Conservation (phyloP, 2,888 invertebrate species). For the Cosmorhoe ocellata region DNA sequence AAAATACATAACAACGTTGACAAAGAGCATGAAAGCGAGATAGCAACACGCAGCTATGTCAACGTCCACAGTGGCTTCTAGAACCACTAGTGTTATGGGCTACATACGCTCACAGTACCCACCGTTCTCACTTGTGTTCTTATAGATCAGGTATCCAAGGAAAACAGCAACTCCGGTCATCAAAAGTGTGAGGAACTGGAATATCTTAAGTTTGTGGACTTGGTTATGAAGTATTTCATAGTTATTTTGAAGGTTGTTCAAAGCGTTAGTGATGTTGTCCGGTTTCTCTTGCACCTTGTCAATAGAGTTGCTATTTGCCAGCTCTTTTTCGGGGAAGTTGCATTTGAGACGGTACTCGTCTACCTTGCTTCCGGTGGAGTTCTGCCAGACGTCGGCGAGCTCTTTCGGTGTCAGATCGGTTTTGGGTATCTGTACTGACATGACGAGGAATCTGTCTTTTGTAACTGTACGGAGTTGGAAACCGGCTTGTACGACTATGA, state of each 20-base stretch:
- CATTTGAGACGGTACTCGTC: conserved; percentile 89
- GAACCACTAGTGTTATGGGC: conserved; percentile 61
- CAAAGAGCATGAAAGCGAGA: conserved; percentile 39
- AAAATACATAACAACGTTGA: conserved; percentile 46
- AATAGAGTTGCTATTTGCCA: conserved; percentile 57
- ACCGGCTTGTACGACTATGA: conserved; percentile 89
- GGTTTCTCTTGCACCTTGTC: conserved; percentile 83
- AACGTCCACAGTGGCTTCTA: conserved; percentile 52
- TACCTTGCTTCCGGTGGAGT: conserved; percentile 81
- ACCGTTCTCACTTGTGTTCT: conserved; percentile 49
- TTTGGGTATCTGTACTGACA: conserved; percentile 88
- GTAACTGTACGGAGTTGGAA: conserved; percentile 85
- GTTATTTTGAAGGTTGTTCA: conserved; percentile 62
- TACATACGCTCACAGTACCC: conserved; percentile 68
- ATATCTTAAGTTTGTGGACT: conserved; percentile 56
- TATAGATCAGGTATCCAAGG: conserved; percentile 60
- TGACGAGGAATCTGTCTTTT: conserved; percentile 94
- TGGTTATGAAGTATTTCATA: conserved; percentile 58
- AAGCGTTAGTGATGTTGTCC: conserved; percentile 89
- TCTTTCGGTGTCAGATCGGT: conserved; percentile 83
- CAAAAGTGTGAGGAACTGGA: conserved; percentile 59
- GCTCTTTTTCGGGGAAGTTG: conserved; percentile 76
- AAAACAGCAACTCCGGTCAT: conserved; percentile 57
- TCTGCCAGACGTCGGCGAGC: conserved; percentile 89
- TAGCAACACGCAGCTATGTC: conserved; percentile 39